Evolutionary conservation across 2,797 vertebrate genomes (phyloP).

Genomic region (Leucoraja ocellata): DNA sequence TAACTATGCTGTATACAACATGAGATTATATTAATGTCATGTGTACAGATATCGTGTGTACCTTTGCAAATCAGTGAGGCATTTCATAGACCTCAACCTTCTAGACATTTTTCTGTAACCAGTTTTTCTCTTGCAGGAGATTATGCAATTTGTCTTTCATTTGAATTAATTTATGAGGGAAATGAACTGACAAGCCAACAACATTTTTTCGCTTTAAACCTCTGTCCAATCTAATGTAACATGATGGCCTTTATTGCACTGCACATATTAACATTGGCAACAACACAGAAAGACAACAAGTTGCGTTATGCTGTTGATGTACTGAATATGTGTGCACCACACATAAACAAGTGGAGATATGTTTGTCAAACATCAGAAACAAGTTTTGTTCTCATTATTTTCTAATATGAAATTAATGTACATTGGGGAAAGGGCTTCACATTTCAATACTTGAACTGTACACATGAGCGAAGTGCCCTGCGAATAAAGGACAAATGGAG

Average conservation of each 20-base stretch:
- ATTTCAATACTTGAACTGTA: not conserved
- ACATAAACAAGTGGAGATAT: not conserved
- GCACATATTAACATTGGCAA: not conserved
- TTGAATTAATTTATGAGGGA: not conserved
- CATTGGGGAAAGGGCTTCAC: not conserved
- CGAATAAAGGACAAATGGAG: not conserved
- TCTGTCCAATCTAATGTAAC: not conserved
- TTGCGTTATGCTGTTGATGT: not conserved
- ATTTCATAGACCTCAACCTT: conserved; percentile 8
- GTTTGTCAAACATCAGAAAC: not conserved
- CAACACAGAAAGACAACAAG: not conserved
- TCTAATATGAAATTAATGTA: not conserved
- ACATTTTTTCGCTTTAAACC: not conserved
- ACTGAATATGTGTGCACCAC: not conserved
- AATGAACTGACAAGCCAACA: not conserved
- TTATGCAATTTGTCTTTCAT: not conserved
- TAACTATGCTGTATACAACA: not conserved
- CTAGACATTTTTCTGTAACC: not conserved
- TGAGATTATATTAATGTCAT: not conserved
- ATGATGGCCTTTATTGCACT: not conserved
- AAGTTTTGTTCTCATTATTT: not conserved
- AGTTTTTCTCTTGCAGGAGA: not conserved
- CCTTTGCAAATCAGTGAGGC: not conserved
- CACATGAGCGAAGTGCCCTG: not conserved
- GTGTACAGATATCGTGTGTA: not conserved